These are phyloP conservation scores for Plecturocebus donacophilus DNA, from an alignment of 2,113 vertebrate genomes.

Conservation along the genomic window DNA sequence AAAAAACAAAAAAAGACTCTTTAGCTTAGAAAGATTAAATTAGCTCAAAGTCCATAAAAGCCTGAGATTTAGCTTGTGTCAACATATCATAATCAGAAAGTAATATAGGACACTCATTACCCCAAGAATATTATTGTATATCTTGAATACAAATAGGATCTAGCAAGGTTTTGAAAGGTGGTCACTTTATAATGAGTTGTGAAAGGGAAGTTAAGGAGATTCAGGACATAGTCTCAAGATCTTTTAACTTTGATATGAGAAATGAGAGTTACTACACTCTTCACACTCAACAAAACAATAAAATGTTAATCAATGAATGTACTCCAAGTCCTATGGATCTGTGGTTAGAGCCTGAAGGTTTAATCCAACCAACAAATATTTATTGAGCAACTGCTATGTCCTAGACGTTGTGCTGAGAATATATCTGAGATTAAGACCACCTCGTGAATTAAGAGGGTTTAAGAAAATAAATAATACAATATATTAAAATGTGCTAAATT, in stretches of 20 bases:
- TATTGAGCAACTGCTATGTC: not conserved
- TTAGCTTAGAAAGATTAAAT: not conserved
- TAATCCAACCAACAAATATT: not conserved
- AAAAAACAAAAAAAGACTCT: not conserved
- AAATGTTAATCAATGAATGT: not conserved
- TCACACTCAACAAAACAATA: not conserved
- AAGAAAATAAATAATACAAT: not conserved
- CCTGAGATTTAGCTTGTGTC: not conserved
- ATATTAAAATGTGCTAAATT: not conserved
- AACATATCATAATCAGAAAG: not conserved
- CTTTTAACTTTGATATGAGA: not conserved
- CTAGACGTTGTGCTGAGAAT: not conserved
- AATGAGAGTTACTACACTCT: not conserved
- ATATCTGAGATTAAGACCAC: not conserved
- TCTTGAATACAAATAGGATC: not conserved
- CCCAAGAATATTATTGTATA: not conserved
- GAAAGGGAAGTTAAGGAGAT: not conserved
- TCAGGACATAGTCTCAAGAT: not conserved
- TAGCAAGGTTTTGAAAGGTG: not conserved
- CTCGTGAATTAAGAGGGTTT: not conserved
- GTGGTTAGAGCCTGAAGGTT: not conserved
- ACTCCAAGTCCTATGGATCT: not conserved
- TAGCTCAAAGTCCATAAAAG: not conserved
- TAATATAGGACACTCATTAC: not conserved
- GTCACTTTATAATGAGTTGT: not conserved